phyloP scores from a whole-genome alignment of 2,113 vertebrate genomes.

The Alethe castanea region DNA sequence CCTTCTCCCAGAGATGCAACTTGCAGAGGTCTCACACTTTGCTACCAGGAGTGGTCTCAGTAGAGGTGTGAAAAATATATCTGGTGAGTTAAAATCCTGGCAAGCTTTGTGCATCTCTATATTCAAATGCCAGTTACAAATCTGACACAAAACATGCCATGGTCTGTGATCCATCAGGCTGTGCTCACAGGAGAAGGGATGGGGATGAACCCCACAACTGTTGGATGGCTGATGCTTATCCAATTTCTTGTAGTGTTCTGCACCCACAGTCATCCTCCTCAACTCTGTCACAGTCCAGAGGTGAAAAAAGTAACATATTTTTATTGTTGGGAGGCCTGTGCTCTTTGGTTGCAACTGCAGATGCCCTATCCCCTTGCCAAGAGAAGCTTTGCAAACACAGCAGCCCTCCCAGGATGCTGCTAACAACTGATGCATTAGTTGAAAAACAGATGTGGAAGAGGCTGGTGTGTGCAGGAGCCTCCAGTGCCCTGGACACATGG shows the following conservation, averaged over 20 bases:
- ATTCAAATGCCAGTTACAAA: not conserved
- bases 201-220: not conserved
- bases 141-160: not conserved
- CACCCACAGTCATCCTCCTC: not conserved
- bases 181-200: not conserved
- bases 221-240: not conserved
- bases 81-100: not conserved
- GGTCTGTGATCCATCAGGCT: rapidly evolving
- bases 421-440: not conserved
- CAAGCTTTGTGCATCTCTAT: not conserved
- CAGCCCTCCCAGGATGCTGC: not conserved
- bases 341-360: not conserved
- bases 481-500: rapidly evolving
- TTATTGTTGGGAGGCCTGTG: not conserved
- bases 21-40: rapidly evolving
- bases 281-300: not conserved
- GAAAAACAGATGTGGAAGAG: not conserved
- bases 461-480: not conserved
- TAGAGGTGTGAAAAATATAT: not conserved
- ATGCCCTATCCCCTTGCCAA: not conserved
- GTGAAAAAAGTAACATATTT: not conserved
- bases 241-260: rapidly evolving
- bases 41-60: not conserved
- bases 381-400: not conserved
- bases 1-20: not conserved